Base-by-base conservation (phyloP, 2,888 invertebrate genomes). In the Ornithoptera priamus region DNA sequence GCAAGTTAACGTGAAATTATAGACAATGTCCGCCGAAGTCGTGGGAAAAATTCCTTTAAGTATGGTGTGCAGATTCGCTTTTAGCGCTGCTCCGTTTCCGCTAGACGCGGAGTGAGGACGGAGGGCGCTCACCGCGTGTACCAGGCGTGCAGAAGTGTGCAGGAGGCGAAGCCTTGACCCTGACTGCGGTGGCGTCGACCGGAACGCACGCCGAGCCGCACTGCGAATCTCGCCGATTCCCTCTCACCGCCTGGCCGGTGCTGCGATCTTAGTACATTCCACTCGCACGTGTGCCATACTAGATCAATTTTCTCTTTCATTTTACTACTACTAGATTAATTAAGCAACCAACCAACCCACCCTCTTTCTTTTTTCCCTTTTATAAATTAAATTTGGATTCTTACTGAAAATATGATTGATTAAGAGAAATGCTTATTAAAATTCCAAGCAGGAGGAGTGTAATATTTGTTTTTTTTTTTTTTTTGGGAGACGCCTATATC, bases 141-240 rank as follows among this genome's bases (percentile, higher is more conserved):
- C 88, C 83, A 90, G 88, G 88, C 89, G 81, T 80, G 85, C 88
- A 89, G 86, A 81, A 86, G 82, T 85, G 82, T 80, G 85, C 88
- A 89, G 86, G 81, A 86, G 82, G 85, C 81, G 82, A 90, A 90
- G 88, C 92, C 92, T 92, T 92, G 92, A 92, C 91, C 92, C 92
- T 92, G 91, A 89, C 82, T 85, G 85, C 86, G 90, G 89, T 90
- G 92, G 91, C 92, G 92, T 85, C 92, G 92, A 92, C 92, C 92
- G 91, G 89, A 90, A 91, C 91, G 92, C 86, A 85, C 88, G 85
- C 86, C 85, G 85, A 85, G 85, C 85, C 80, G 84, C 87, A 86
- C 83, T 84, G 89, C 87, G 84, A 88, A 87, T 89, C 86, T 88
- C 83, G 86, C 81, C 84, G 85, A 87, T 87, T 86, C 86, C 85